Evolutionary conservation across 2,113 vertebrate genomes (phyloP).

Genomic region (Oryzias melastigma): DNA sequence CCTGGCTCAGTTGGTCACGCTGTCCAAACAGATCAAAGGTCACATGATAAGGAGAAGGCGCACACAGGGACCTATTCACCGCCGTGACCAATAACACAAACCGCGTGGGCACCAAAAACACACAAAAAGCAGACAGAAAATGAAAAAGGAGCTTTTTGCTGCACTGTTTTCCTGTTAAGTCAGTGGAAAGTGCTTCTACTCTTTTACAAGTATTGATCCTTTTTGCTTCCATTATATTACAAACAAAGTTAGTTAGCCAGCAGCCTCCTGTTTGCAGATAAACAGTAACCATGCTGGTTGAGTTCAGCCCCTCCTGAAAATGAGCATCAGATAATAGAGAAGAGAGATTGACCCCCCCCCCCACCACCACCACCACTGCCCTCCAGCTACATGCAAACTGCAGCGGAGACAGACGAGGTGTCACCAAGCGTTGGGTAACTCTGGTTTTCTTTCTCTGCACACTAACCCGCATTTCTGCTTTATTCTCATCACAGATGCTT

Average conservation of each 20-base stretch:
- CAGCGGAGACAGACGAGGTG: neutral
- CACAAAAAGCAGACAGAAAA: conserved; percentile 17
- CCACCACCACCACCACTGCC: neutral
- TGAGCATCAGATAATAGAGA: conserved; percentile 44
- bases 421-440: neutral
- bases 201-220: conserved; percentile 1
- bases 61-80: conserved; percentile 68
- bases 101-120: conserved; percentile 54
- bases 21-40: conserved; percentile 78
- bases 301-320: conserved; percentile 26
- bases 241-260: conserved; percentile 18
- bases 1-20: conserved; percentile 58
- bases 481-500: too few species aligned
- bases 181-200: conserved; percentile 30
- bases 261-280: conserved; percentile 39
- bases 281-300: conserved; percentile 40
- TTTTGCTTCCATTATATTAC: conserved; percentile 43
- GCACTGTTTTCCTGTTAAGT: conserved; percentile 42
- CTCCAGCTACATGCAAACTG: conserved; percentile 11
- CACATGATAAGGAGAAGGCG: conserved; percentile 68
- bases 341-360: neutral
- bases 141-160: conserved; percentile 23
- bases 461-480: too few species aligned
- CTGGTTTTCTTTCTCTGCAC: neutral
- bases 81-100: conserved; percentile 32